Conservation (phyloP, 1,140 invertebrate species). For the Chlorops oryzae region DNA sequence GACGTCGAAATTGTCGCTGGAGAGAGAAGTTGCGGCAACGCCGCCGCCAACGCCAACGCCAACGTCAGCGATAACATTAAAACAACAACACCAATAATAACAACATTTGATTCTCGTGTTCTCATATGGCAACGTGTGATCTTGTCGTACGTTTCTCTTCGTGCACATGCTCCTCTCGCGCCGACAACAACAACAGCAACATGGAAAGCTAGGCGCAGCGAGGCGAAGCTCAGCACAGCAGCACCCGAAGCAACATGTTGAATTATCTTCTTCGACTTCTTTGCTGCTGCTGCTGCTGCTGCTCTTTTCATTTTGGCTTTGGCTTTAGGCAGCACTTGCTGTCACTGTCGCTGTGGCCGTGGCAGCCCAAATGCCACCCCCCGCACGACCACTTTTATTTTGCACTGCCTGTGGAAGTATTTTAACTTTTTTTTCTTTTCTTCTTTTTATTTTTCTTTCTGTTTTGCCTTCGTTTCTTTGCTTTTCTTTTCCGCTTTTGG, state of each 20-base stretch:
- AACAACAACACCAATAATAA: no score
- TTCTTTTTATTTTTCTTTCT: conserved; percentile 32
- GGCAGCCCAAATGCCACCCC: not conserved
- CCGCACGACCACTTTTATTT: not conserved
- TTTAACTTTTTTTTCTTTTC: conserved; percentile 17
- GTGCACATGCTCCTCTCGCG: conserved; percentile 19
- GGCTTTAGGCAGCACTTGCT: conserved; percentile 21
- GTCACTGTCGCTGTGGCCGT: conserved; percentile 14
- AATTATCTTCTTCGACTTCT: conserved; percentile 3
- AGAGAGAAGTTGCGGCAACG: not conserved
- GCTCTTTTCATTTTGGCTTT: conserved; percentile 25
- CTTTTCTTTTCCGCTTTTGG: no score
- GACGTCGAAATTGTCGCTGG: not conserved
- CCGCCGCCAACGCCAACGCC: no score
- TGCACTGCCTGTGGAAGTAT: not conserved
- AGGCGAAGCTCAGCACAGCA: not conserved
- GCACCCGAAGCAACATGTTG: not conserved
- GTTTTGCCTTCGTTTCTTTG: conserved; percentile 16
- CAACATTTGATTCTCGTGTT: no score
- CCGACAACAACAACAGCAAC: no score
- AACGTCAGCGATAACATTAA: no score
- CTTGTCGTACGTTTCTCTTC: no score
- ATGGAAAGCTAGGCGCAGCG: no score
- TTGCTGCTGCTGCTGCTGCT: conserved; percentile 15
- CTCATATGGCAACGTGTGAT: no score